Conservation (phyloP, 2,888 invertebrate species). For the Lutraria lutraria region DNA sequence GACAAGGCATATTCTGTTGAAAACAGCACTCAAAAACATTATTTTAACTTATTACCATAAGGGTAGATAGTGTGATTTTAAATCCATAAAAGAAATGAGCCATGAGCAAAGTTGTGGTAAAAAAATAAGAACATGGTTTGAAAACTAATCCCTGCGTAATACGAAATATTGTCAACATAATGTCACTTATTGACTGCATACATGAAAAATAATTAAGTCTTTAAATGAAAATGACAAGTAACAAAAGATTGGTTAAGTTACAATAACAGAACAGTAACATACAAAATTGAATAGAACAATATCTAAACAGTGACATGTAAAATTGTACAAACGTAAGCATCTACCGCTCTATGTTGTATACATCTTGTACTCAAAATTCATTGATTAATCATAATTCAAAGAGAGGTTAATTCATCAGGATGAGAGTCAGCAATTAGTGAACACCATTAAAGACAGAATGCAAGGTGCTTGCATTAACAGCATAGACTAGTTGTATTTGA, state of each 20-base stretch:
- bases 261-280: neutral
- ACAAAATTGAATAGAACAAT: neutral
- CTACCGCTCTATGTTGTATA: neutral
- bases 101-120: neutral
- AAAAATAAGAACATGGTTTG: neutral
- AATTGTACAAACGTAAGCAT: neutral
- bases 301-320: constrained; percentile 2
- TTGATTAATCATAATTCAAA: neutral
- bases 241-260: neutral
- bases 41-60: neutral
- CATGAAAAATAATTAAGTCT: neutral
- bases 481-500: neutral
- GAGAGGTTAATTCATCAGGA: neutral
- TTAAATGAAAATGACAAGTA: neutral
- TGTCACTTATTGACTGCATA: neutral
- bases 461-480: neutral
- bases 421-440: neutral
- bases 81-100: neutral
- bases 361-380: neutral
- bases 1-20: neutral
- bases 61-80: neutral
- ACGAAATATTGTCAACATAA: neutral
- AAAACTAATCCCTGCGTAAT: neutral
- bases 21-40: neutral
- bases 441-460: neutral